Evolutionary conservation across 2,888 invertebrate species (phyloP).

Genomic region (Drosophila mayaguana): DNA sequence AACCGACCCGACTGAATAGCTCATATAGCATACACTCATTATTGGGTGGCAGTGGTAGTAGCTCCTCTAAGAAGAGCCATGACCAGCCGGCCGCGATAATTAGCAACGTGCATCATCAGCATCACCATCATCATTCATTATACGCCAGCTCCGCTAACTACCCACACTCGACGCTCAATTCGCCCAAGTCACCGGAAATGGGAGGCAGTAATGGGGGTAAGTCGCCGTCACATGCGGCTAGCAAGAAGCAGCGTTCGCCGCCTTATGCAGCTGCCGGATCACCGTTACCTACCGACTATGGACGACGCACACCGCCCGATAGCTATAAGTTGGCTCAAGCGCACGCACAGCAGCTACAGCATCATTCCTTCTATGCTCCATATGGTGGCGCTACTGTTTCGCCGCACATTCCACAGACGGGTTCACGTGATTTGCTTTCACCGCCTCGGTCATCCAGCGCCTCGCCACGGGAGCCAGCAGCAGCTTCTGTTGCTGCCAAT

Average conservation of each 20-base stretch:
- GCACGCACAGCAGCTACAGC: conserved; percentile 65
- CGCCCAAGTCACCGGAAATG: conserved; percentile 85
- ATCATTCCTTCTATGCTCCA: conserved; percentile 81
- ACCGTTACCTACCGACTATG: conserved; percentile 75
- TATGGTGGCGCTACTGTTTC: conserved; percentile 62
- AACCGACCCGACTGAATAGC: conserved; percentile 86
- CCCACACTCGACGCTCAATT: conserved; percentile 83
- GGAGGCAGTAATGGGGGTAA: conserved; percentile 78
- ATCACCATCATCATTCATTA: conserved; percentile 73
- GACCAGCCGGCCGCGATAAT: conserved; percentile 76
- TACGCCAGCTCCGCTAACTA: conserved; percentile 76
- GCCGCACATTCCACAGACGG: conserved; percentile 73
- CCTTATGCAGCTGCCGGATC: conserved; percentile 80
- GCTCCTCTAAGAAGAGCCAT: conserved; percentile 60
- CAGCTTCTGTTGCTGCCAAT: conserved; percentile 44
- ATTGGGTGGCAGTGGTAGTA: conserved; percentile 86
- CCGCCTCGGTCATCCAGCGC: conserved; percentile 80
- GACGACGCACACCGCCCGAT: conserved; percentile 73
- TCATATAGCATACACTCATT: conserved; percentile 95
- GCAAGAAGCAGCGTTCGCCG: conserved; percentile 82
- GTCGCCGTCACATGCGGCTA: conserved; percentile 71
- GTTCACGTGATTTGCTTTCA: conserved; percentile 68
- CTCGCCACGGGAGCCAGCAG: conserved; percentile 73
- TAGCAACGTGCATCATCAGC: conserved; percentile 71
- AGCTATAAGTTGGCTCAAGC: conserved; percentile 63